Percentiles rank a stretch among this genome's conserved stretches.
Evolutionary conservation across 2,797 vertebrate genomes (phyloP).

Genomic region (Neopelma chrysocephalum): DNA sequence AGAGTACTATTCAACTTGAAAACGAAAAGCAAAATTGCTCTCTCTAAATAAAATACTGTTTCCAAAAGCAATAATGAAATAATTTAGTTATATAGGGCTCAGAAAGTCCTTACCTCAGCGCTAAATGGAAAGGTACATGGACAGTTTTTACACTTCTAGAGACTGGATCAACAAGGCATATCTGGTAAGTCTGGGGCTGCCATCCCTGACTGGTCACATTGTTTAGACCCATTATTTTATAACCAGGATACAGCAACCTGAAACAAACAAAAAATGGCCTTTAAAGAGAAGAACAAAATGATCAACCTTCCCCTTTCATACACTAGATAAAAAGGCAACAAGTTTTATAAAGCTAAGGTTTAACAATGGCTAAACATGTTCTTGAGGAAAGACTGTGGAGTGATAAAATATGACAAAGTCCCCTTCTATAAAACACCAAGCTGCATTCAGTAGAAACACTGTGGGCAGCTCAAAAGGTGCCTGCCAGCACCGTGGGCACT

Average conservation of each 20-base stretch:
- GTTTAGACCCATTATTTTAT: constrained; percentile 97
- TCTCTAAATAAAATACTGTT: neutral
- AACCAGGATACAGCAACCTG: constrained; percentile 93
- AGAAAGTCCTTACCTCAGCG: constrained; percentile 84
- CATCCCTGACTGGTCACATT: constrained; percentile 95
- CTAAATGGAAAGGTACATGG: constrained; percentile 93
- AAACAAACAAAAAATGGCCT: neutral
- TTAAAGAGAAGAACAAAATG: neutral
- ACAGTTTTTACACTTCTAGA: constrained; percentile 88
- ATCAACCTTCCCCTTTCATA: neutral
- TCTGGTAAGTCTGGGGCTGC: constrained; percentile 95
- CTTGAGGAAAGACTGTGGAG: neutral
- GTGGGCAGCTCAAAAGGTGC: neutral
- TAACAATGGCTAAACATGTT: neutral
- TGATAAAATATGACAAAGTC: neutral
- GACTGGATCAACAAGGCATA: constrained; percentile 91
- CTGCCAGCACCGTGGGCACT: neutral
- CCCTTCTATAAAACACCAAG: neutral
- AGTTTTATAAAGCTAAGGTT: neutral
- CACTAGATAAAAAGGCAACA: neutral
- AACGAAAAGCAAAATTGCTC: neutral
- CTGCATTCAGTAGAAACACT: neutral
- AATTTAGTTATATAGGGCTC: neutral
- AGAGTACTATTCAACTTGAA: neutral
- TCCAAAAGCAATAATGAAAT: neutral